phyloP scores from a whole-genome alignment of 2,113 vertebrate species.

The Tupaia chinensis region DNA sequence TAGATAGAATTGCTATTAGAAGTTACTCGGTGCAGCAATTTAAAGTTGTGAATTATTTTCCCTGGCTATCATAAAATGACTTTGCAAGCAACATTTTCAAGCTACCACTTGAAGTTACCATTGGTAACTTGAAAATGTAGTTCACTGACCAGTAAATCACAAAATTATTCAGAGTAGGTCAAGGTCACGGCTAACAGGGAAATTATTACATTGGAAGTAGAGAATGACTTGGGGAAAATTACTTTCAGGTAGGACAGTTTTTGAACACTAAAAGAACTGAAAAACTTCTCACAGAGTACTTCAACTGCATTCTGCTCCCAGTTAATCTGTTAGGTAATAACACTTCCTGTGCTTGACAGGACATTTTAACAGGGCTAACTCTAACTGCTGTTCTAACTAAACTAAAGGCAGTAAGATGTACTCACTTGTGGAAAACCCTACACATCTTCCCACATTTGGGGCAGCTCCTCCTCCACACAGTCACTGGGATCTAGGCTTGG shows the following conservation, averaged over 20 bases:
- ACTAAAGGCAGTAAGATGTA: not conserved
- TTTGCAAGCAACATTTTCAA: not conserved
- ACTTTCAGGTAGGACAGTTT: not conserved
- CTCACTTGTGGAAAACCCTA: not conserved
- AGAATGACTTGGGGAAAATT: not conserved
- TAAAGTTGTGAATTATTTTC: not conserved
- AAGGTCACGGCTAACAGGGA: not conserved
- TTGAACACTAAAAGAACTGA: not conserved
- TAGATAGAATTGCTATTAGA: not conserved
- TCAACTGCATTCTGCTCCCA: not conserved
- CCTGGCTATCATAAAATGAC: not conserved
- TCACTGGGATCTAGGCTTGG: not conserved
- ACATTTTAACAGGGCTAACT: not conserved
- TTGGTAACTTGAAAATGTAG: no score
- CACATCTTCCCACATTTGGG: fast-evolving
- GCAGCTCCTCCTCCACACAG: not conserved
- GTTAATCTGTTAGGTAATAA: no score
- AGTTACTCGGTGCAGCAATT: not conserved
- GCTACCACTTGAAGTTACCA: no score
- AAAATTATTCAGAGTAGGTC: not conserved
- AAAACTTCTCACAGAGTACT: not conserved
- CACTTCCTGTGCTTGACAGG: not conserved
- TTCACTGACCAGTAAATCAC: not conserved
- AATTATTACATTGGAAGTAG: fast-evolving
- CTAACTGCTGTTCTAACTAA: not conserved